Base-by-base conservation (phyloP, 2,113 vertebrate species). In the Pelecanoides urinatrix region DNA sequence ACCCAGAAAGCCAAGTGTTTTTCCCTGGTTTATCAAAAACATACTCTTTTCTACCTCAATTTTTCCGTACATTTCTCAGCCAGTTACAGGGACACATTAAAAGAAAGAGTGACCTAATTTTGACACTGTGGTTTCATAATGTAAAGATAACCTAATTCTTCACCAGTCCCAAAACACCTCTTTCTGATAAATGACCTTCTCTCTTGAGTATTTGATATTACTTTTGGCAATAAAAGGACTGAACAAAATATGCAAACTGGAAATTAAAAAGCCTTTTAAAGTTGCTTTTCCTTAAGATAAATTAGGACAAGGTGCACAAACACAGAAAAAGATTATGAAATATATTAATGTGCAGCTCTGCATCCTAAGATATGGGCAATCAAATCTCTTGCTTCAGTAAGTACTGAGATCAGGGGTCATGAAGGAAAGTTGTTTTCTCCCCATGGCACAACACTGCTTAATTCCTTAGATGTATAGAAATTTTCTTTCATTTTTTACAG, bases 81-180 rank as follows among this genome's bases (percentile, higher is more conserved):
- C 89, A 91, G 45, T 72, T 82, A 89, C 34, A 75, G 2, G 23
- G 44, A 82, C 45, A 87, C 61, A 82, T 94, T 95, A 94, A 94
- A 92, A 52, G 49, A 91, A 94, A 84, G 26, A 49, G 77, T 73
- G 91, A 91, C 87, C 90, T 72, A 94, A 87, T 94, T 96, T 62
- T 92, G 87, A 92, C 87, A 85, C 27, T 61, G 72, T 62, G 42
- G 36, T 95, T 96, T 95, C 87, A 50, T 92, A 95, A 94, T 68
- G 70, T 84, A 87, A 92, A 81, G 70, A 89, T 78, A 94, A 92
- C 77, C 93, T 87, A 71, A 81, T 96, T 97, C 66, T 91, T 93
- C 74, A 45, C 70, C 27, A 70, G 80, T 87, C 73, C 45, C 80
- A 9, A 95, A 92, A 36, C 32, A 32, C 38, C 8, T 45, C 79